Base-by-base conservation (phyloP, 2,888 invertebrate species). In the Exephanes ischioxanthus region DNA sequence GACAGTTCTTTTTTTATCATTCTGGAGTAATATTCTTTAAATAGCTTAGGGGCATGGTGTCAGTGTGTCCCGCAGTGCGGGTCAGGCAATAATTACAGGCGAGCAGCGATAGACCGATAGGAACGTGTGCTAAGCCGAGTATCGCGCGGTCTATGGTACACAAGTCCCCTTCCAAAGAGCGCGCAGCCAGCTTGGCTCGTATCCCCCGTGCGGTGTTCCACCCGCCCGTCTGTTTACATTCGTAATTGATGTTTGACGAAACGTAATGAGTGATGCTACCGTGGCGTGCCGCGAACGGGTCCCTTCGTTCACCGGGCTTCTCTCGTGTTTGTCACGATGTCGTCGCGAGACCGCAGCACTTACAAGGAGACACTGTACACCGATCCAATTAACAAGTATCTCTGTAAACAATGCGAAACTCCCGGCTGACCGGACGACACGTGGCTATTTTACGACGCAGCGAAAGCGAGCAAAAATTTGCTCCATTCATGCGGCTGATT, bases 201-300 rank as follows among this genome's bases (percentile, higher is more conserved):
- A 79, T 82, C 63, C 77, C 82, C 51, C 79, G 79, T 68, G 48
- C 3, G 14, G 14, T 16, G 41, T 71, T 30, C 73, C 76, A 61
- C 58, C 45, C 67, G 63, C 61, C 61, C 80, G 26, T 78, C 58
- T 92, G 91, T 92, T 92, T 92, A 89, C 89, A 77, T 88, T 87
- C 88, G 89, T 92, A 92, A 92, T 92, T 92, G 92, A 91, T 92
- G 92, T 92, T 92, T 83, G 85, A 85, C 82, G 80, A 83, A 82
- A 83, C 86, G 80, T 73, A 81, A 84, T 81, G 84, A 84, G 70
- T 22, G 80, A 73, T 78, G 73, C n/a, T 26, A 48, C n/a, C 26
- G 26, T 53, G 55, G 63, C 68, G 53, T 53, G 19, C 63, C 53
- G 61, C 41, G 45, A 22, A 41, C 45, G 45, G 45, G 30, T 14